Percentiles rank a stretch among this genome's conserved stretches.
These are phyloP conservation scores for Intellagama lesueurii DNA, from an alignment of 2,797 vertebrate genomes.

Conservation along the genomic window DNA sequence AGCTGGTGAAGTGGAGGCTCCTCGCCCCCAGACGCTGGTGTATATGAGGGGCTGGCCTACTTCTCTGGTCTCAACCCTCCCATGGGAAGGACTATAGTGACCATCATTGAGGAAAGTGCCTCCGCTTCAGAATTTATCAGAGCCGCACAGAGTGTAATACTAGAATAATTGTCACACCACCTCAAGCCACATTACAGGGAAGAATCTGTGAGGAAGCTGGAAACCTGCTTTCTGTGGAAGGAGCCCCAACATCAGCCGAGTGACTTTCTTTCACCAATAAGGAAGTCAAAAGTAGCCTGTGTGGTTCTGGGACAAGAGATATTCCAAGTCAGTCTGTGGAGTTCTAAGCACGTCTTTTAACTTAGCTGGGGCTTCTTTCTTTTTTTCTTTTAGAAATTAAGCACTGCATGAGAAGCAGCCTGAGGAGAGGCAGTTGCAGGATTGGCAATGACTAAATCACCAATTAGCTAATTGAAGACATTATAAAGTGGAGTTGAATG, in stretches of 20 bases:
- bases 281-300: background rate
- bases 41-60: too few relatives aligned
- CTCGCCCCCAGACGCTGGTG: too few relatives aligned
- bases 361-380: background rate
- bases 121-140: background rate
- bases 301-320: background rate
- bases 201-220: background rate
- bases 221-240: background rate
- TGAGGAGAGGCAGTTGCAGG: background rate
- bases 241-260: background rate
- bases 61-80: too few relatives aligned
- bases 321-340: background rate
- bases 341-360: background rate
- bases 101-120: background rate
- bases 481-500: conserved; percentile 17
- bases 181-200: background rate
- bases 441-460: conserved; percentile 14
- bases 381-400: conserved; percentile 7
- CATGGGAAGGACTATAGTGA: background rate
- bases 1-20: too few relatives aligned
- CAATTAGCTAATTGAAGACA: conserved; percentile 42
- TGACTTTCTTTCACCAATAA: background rate
- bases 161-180: background rate
- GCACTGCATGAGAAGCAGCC: background rate
- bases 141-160: background rate